Base-by-base conservation (phyloP, 2,797 vertebrate genomes). In the Knipowitschia caucasica region DNA sequence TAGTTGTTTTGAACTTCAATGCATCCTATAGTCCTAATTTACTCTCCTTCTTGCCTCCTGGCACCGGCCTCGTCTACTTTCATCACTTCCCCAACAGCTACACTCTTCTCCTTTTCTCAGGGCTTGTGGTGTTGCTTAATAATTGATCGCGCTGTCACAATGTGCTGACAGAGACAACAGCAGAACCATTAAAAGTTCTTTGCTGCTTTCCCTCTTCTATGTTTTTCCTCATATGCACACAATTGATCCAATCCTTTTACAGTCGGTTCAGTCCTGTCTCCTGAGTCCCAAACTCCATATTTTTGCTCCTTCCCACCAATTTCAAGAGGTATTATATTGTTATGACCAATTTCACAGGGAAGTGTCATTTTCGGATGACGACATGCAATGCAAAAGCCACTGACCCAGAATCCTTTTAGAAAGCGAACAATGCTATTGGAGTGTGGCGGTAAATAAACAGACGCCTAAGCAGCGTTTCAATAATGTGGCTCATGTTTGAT, bases 151-250 rank as follows among this genome's bases (percentile, higher is more conserved):
- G 58, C 78, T 83, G 77, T 80, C 78, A 83, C 77, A 72, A 65
- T 71, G 70, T 80, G 78, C 75, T 83, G 80, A 82, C 75, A 77
- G 82, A 82, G 75, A 83, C 81, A 83, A 83, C 75, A 84, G 75
- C 66, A 64, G 70, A 75, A 65, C 80, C 73, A 81, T 81, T 81
- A 82, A 83, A 80, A 78, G 67, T 72, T 75, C 59, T 64, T 75
- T 14, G 66, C 72, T 64, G 55, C 46, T 68, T 74, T 62, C n/a
- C 67, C 67, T 77, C 74, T 77, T 69, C 61, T 57, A 64, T 51
- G 54, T 66, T 49, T 52, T 35, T 44, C 8, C 47, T 31, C 54
- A 31, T 58, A 65, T 17, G 57, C 36, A 15, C 46, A 40, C 55
- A 33, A 45, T 12, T 34, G 20, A 14, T 26, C 14, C 52, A 29